Conservation (phyloP, 92 coral and sea anemone genomes). For the Epizoanthus illoricatus region DNA sequence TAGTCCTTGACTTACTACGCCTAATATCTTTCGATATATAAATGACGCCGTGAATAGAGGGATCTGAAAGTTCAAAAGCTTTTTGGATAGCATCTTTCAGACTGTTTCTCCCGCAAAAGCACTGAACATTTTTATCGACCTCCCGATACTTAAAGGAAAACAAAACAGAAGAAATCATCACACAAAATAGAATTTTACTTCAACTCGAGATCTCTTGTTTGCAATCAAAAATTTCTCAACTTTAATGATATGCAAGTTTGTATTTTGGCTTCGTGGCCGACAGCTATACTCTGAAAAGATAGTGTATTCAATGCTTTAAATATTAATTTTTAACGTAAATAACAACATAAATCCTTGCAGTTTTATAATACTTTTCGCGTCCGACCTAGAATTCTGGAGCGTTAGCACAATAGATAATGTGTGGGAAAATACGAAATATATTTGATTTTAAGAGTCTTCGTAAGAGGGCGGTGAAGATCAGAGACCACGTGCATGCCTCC, state of each 20-base stretch:
- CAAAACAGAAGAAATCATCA: no score
- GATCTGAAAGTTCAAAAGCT: background rate
- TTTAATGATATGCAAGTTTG: conserved; percentile 13
- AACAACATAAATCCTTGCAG: no score
- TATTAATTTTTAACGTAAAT: no score
- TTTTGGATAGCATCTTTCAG: background rate
- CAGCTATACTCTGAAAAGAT: background rate
- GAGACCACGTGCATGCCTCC: conserved; percentile 65
- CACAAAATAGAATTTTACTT: no score
- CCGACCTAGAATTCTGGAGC: no score
- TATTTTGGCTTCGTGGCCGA: background rate
- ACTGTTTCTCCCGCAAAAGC: no score
- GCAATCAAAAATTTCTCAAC: background rate
- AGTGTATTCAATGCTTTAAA: background rate
- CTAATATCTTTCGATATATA: no score
- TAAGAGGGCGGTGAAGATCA: conserved; percentile 6
- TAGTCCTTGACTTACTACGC: background rate
- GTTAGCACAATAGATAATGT: conserved; percentile 25
- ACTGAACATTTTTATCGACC: no score
- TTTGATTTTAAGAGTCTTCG: conserved; percentile 5
- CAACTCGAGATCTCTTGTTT: no score
- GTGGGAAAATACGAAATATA: conserved; percentile 13
- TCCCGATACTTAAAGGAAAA: no score
- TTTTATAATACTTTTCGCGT: no score
- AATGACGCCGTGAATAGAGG: background rate